Base-by-base conservation (phyloP, 2,888 invertebrate genomes). In the Rhogogaster chlorosoma region DNA sequence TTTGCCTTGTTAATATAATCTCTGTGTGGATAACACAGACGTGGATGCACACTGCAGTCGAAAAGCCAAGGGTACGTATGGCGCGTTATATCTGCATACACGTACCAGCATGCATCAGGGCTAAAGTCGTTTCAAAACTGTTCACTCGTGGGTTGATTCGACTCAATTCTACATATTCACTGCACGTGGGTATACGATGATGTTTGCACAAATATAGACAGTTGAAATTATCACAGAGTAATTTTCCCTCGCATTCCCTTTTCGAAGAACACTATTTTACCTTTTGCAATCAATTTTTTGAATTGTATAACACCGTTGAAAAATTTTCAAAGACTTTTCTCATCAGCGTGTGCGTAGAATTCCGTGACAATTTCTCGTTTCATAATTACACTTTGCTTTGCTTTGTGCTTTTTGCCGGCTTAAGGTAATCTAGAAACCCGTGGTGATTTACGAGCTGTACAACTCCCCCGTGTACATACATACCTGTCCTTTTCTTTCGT, bases 1-100 rank as follows among this genome's bases (percentile, higher is more conserved):
- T 83, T 83, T 83, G 83, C 83, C 83, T 83, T 83, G 83, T 70
- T 83, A 83, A 83, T 83, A 83, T 83, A 83, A 83, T 83, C 83
- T 83, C 67, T 70, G 67, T 83, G 70, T 49, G 32, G 29, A 49
- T 45, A n/a, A 61, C 80, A 61, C 80, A 38, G 80, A 61, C 38
- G 61, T 5, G 38, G 1, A 38, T 80, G 26, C 61, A 80, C 38
- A 61, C 61, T 36, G 38, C 49, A 38, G 73, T 22, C 12, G 22
- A 32, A 77, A 32, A 49, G 77, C 45, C 73, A 42, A 42, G 38
- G 26, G 73, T 22, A 29, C n/a, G 73, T 10, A 45, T 7, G 38
- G 22, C n/a, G 3, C 42, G 38, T 22, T 42, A n/a, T 71, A 71
- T 12, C 10, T n/a, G n/a, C 36, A 15, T 10, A 15, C 32, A 70